These are phyloP conservation scores for Pachyuromys duprasi DNA, from an alignment of 2,797 vertebrate genomes.

Conservation along the genomic window DNA sequence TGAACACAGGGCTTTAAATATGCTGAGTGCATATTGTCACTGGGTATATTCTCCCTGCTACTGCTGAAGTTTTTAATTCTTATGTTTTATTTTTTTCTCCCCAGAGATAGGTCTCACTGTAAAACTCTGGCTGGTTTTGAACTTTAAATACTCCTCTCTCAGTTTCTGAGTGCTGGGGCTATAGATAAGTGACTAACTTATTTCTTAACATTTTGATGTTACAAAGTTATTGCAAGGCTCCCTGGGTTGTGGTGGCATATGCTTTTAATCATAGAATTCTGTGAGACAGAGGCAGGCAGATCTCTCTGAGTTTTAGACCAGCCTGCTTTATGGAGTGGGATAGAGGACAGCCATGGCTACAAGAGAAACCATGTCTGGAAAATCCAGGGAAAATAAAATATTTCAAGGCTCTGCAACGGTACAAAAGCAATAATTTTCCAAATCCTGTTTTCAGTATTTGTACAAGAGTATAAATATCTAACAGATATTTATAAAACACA, in stretches of 20 bases:
- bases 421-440: slow-evolving; percentile 45
- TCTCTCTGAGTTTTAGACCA: no score
- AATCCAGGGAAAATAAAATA: no score
- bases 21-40: no score
- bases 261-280: no score
- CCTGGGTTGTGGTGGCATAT: no score
- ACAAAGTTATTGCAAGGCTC: slow-evolving; percentile 13
- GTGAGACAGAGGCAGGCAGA: no score
- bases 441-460: not conserved
- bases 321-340: no score
- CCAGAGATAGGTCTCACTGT: not conserved
- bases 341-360: no score
- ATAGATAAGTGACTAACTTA: not conserved
- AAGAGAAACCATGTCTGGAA: no score
- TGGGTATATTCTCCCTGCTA: not conserved
- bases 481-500: slow-evolving; percentile 43
- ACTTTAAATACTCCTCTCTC: not conserved
- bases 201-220: slow-evolving; percentile 34
- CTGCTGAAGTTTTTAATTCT: slow-evolving; percentile 46
- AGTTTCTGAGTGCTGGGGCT: not conserved
- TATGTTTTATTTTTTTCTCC: not conserved
- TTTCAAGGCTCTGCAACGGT: not conserved
- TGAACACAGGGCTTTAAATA: not conserved
- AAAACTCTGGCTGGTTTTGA: not conserved
- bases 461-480: not conserved